A percentile compares a stretch with the other conserved stretches of the same genome.
Evolutionary conservation across 2,888 invertebrate species (phyloP).

Genomic region (Tolmerus cingulatus): DNA sequence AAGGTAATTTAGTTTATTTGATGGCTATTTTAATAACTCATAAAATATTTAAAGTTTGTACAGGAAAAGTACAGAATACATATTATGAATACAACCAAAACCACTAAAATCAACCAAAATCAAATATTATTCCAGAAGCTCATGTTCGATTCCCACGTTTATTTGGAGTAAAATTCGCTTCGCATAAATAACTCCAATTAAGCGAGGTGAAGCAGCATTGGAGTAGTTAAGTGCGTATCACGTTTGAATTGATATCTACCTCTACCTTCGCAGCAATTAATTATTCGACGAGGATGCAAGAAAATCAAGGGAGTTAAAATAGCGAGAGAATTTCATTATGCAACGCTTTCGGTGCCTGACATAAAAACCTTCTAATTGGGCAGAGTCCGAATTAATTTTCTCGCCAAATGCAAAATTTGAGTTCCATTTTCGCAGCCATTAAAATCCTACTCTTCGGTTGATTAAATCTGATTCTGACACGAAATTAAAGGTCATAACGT

Average conservation of each 20-base stretch:
- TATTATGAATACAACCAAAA: background rate
- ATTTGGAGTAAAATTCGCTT: background rate
- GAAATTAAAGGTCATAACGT: slow-evolving; percentile 47
- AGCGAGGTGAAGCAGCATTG: background rate
- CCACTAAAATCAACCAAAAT: background rate
- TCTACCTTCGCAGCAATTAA: background rate
- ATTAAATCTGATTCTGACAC: slow-evolving; percentile 48
- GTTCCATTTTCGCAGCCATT: background rate
- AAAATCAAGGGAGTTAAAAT: background rate
- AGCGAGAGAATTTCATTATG: slow-evolving; percentile 9
- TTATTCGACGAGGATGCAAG: background rate
- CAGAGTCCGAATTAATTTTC: slow-evolving; percentile 8
- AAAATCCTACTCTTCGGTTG: slow-evolving; percentile 37
- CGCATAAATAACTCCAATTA: background rate
- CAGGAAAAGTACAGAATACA: too few species aligned
- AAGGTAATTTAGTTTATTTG: background rate
- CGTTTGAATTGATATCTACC: background rate
- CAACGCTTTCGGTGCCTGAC: background rate
- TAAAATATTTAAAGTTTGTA: too few species aligned
- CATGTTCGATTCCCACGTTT: background rate
- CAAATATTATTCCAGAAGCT: background rate
- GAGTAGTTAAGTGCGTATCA: background rate
- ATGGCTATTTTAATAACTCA: too few species aligned
- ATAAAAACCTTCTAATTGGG: slow-evolving; percentile 20
- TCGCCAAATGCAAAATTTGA: slow-evolving; percentile 5